Evolutionary conservation across 2,797 vertebrate genomes (phyloP), one percentile per base, ranked within the genome.

Genomic region (Knipowitschia caucasica): DNA sequence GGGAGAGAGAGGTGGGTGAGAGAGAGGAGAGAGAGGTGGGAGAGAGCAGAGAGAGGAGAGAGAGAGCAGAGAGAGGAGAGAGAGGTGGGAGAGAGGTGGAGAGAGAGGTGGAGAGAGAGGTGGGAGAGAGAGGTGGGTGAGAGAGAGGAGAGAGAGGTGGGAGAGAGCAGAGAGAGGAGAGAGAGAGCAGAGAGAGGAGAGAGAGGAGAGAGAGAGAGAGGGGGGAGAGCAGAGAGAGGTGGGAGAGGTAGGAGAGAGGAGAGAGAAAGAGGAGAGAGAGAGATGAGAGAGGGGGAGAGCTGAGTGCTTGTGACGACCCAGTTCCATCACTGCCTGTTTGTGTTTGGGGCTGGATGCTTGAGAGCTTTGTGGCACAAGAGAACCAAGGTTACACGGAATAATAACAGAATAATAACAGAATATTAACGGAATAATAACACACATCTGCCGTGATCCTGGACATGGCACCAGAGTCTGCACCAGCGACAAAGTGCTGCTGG

Each of bases 271-370:
- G n/a, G 40, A 62, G 53, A 61, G 61, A 54, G 58, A 77, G 69
- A 78, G 71, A 59, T 64, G 64, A 64, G 62, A 36, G 49, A 49
- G 42, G 23, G 58, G 44, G 49, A 49, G 42, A 23, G 58, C 47
- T 46, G 66, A 66, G 68, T 55, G 65, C 57, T 64, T 51, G 67
- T 54, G 71, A 71, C 72, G 80, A 92, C 90, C 91, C 85, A 92
- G 89, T 91, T 93, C 91, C 85, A 90, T 93, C 91, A 92, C 71
- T 85, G 29, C 51, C 80, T 87, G 84, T 91, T 91, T 90, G 87
- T 84, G 84, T 90, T 87, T 83, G 78, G 84, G 82, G 67, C 25
- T 51, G 60, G 53, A 81, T 85, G 83, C 83, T 87, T 86, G 84
- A 85, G 81, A 84, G 81, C 83, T 61, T 56, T 71, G 84, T 87